Evolutionary conservation across 53 echinoderm and acorn worm genomes (phyloP).

Genomic region (Echinometra lucunter): DNA sequence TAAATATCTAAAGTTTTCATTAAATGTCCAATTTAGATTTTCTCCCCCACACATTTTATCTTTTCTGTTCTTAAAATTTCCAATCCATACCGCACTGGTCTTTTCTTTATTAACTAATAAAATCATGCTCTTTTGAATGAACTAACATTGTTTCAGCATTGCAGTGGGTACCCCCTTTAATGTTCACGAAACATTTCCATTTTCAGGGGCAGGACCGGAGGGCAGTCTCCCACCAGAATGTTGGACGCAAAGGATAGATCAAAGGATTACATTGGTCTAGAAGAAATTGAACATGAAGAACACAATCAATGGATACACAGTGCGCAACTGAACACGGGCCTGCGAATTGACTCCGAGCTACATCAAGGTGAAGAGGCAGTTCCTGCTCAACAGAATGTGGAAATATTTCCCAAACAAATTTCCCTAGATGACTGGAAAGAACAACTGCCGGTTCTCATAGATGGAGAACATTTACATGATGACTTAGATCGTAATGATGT

Average conservation of each 20-base stretch:
- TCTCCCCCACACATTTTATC: too few species aligned
- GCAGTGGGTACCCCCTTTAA: too few species aligned
- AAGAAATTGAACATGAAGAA: not conserved
- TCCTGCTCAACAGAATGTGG: not conserved
- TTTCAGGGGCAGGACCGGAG: not conserved
- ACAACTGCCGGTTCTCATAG: not conserved
- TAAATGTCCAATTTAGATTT: too few species aligned
- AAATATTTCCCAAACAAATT: not conserved
- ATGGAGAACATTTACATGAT: constrained; percentile 5
- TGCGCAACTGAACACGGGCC: not conserved
- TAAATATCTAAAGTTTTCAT: too few species aligned
- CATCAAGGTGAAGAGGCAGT: not conserved
- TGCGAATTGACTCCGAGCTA: not conserved
- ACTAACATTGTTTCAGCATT: too few species aligned
- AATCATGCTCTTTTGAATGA: too few species aligned
- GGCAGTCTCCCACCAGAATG: not conserved
- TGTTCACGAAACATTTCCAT: not conserved
- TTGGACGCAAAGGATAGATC: not conserved
- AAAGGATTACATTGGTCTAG: not conserved
- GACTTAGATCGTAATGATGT: not conserved
- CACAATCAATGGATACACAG: not conserved
- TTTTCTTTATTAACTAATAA: too few species aligned
- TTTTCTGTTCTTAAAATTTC: too few species aligned
- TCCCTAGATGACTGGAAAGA: not conserved
- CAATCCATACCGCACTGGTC: too few species aligned